These are phyloP conservation scores for Drosophila mojavensis DNA, from an alignment of 1,140 invertebrate species.

Conservation along the genomic window DNA sequence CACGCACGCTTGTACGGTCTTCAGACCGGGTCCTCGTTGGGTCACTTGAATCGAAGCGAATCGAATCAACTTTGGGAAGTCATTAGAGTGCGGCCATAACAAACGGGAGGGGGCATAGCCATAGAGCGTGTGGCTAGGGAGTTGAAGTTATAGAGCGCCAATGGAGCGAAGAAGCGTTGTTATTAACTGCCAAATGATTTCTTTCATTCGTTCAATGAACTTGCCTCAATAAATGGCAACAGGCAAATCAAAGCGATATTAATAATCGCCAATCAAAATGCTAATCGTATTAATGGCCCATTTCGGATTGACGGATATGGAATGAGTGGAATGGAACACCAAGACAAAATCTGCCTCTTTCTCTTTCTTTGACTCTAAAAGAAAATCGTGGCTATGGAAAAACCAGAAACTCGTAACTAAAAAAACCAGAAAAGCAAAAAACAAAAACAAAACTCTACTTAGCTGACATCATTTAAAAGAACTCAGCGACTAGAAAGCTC, in stretches of 20 bases:
- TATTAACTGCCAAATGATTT: slow-evolving; percentile 19
- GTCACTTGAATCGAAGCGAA: slow-evolving; percentile 28
- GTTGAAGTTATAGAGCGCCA: slow-evolving; percentile 7
- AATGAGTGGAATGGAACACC: slow-evolving; percentile 20
- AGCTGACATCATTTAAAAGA: slow-evolving; percentile 63
- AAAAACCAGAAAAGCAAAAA: slow-evolving; percentile 2
- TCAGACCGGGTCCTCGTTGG: slow-evolving; percentile 22
- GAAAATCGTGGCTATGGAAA: slow-evolving; percentile 45
- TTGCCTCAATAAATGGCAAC: slow-evolving; percentile 39
- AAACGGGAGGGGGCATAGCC: background rate
- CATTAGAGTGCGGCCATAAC: slow-evolving; percentile 36
- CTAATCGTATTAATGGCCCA: slow-evolving; percentile 35
- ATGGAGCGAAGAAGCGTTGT: background rate
- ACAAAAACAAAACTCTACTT: slow-evolving; percentile 26
- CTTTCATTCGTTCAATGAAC: slow-evolving; percentile 66
- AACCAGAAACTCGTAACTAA: slow-evolving; percentile 46
- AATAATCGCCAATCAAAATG: slow-evolving; percentile 50
- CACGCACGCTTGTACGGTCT: slow-evolving; percentile 41
- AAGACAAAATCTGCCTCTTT: slow-evolving; percentile 26
- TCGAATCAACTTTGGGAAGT: slow-evolving; percentile 35
- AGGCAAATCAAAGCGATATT: slow-evolving; percentile 36
- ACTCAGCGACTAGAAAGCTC: slow-evolving; percentile 15
- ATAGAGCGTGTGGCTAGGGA: no score
- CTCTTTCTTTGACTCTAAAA: slow-evolving; percentile 62
- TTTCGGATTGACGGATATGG: no score